Percentiles rank a stretch among this genome's conserved stretches.
These are phyloP conservation scores for Ia io DNA, from an alignment of 2,113 vertebrate genomes.

Conservation along the genomic window DNA sequence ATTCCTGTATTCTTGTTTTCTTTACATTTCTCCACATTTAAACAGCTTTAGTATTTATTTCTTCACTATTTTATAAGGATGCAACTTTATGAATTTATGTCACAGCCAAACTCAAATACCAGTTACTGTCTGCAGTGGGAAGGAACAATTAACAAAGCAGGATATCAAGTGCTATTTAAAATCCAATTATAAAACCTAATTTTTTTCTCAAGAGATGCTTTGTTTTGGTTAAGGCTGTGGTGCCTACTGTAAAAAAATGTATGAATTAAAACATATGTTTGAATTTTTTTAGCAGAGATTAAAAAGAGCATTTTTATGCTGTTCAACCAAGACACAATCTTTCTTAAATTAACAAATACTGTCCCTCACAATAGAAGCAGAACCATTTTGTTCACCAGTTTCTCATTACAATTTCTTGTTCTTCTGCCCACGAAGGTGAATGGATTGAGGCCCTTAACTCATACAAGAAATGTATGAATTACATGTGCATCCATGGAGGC, in stretches of 20 bases:
- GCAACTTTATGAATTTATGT: neutral
- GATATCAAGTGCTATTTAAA: neutral
- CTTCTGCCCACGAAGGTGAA: neutral
- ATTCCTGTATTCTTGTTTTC: neutral
- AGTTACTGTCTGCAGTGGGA: neutral
- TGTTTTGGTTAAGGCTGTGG: neutral
- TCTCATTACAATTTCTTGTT: neutral
- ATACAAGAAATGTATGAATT: neutral
- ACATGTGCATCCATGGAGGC: accelerated
- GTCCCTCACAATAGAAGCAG: neutral
- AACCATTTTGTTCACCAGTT: neutral
- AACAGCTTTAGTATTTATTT: neutral
- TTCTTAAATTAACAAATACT: constrained; percentile 12
- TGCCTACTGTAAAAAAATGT: neutral
- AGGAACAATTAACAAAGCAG: neutral
- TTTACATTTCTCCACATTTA: neutral
- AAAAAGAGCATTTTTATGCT: neutral
- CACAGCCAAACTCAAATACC: neutral
- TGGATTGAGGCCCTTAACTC: neutral
- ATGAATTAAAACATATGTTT: neutral
- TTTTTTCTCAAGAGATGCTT: neutral
- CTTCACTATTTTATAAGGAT: neutral
- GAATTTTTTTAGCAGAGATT: neutral
- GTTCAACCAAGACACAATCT: neutral
- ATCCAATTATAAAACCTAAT: neutral